These are phyloP conservation scores for Drosophila takahashii DNA, from an alignment of 1,140 invertebrate genomes.

Conservation along the genomic window DNA sequence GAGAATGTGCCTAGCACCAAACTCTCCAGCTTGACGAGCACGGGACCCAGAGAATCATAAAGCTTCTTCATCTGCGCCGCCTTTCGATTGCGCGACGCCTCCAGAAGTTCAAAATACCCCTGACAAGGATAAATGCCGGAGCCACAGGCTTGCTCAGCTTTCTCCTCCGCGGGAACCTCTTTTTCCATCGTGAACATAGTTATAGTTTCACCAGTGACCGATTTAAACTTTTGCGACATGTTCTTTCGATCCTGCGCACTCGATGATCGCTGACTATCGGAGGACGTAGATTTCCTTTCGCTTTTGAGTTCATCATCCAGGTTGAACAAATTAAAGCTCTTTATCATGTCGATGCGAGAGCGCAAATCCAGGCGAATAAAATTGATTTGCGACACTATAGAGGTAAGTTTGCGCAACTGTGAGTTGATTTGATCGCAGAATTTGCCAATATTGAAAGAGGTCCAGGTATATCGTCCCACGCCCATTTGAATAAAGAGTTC, in stretches of 20 bases:
- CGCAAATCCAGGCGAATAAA: constrained; percentile 91
- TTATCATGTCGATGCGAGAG: constrained; percentile 86
- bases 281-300: background rate
- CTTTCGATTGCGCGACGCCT: constrained; percentile 88
- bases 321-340: constrained; percentile 87
- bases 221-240: constrained; percentile 21
- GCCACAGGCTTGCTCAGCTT: constrained; percentile 55
- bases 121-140: constrained; percentile 84
- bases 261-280: too few species aligned
- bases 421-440: constrained; percentile 87
- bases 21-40: constrained; percentile 93
- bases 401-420: constrained; percentile 87
- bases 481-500: constrained; percentile 92
- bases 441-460: constrained; percentile 91
- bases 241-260: background rate
- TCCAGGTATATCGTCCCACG: constrained; percentile 92
- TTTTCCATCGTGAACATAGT: constrained; percentile 40
- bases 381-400: constrained; percentile 90
- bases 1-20: constrained; percentile 89
- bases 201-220: constrained; percentile 35
- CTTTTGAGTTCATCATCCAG: constrained; percentile 61
- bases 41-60: constrained; percentile 90
- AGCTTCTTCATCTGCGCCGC: constrained; percentile 88
- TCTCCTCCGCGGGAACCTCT: constrained; percentile 12
- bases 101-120: constrained; percentile 85